Evolutionary conservation across 2,113 vertebrate genomes (phyloP).

Genomic region (Forbesichthys agassizii): DNA sequence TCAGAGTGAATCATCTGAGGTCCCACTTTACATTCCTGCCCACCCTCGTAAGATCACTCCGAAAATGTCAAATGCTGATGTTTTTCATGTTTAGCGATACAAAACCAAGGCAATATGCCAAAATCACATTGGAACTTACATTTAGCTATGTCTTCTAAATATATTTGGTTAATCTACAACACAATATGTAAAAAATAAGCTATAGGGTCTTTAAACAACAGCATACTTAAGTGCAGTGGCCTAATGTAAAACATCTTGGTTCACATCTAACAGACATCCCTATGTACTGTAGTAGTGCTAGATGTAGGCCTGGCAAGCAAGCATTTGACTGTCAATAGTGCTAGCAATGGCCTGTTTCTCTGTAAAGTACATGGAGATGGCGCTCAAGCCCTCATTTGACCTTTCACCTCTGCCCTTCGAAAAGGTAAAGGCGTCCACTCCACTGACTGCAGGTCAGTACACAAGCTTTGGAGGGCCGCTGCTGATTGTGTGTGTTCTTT

Average conservation of each 20-base stretch:
- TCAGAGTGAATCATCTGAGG: too few relatives aligned
- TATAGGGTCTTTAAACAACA: neutral
- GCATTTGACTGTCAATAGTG: conserved; percentile 24
- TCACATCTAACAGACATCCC: conserved; percentile 9
- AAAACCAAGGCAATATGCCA: too few relatives aligned
- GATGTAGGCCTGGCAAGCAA: conserved; percentile 4
- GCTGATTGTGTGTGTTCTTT: conserved; percentile 92
- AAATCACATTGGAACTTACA: too few relatives aligned
- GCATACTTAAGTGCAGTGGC: neutral
- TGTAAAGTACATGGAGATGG: conserved; percentile 20
- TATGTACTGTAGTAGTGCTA: neutral
- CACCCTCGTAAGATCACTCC: neutral
- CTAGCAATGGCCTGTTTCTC: conserved; percentile 27
- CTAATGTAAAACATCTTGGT: neutral
- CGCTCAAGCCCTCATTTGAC: conserved; percentile 49
- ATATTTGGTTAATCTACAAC: too few relatives aligned
- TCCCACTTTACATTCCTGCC: conserved; percentile 20
- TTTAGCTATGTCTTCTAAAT: too few relatives aligned
- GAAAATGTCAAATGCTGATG: too few relatives aligned
- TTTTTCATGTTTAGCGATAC: too few relatives aligned
- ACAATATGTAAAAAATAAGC: neutral
- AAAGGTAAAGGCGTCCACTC: conserved; percentile 62
- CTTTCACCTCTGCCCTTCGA: conserved; percentile 56
- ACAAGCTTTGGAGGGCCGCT: conserved; percentile 62
- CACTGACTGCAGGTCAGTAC: conserved; percentile 69